These are phyloP conservation scores for Drosophila tanythrix DNA, from an alignment of 2,888 invertebrate species.

Conservation along the genomic window DNA sequence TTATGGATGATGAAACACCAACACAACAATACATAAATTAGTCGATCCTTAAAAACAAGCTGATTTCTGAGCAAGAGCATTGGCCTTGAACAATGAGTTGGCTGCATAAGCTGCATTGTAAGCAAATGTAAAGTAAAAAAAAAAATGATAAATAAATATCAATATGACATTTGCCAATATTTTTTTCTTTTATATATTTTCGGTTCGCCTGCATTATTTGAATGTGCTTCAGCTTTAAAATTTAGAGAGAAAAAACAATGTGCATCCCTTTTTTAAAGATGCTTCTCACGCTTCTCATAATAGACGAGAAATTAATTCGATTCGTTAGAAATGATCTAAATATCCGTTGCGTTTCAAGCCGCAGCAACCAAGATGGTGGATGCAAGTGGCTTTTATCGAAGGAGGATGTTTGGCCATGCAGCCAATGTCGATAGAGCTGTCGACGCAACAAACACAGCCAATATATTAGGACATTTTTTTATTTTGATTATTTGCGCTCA, in stretches of 20 bases:
- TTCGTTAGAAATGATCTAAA: neutral
- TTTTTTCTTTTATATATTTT: neutral
- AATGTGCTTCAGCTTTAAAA: neutral
- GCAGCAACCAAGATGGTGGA: neutral
- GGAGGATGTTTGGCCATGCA: neutral
- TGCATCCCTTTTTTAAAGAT: neutral
- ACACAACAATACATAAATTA: neutral
- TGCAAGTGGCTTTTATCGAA: neutral
- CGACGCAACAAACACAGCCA: neutral
- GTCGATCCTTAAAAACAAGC: neutral
- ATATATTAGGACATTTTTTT: neutral
- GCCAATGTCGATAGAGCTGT: neutral
- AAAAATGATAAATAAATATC: neutral
- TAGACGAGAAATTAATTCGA: neutral
- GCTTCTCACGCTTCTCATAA: neutral
- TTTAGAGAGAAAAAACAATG: neutral
- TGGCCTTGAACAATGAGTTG: too few relatives aligned
- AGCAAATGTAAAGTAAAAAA: neutral
- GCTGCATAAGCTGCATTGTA: neutral
- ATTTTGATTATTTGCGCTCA: neutral
- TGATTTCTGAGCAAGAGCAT: too few relatives aligned
- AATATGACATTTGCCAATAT: neutral
- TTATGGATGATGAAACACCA: neutral
- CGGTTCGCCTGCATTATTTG: neutral
- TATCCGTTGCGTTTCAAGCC: neutral